A percentile compares a stretch with the other conserved stretches of the same genome.
Conservation (phyloP, 2,113 vertebrate species). For the Archocentrus centrarchus region DNA sequence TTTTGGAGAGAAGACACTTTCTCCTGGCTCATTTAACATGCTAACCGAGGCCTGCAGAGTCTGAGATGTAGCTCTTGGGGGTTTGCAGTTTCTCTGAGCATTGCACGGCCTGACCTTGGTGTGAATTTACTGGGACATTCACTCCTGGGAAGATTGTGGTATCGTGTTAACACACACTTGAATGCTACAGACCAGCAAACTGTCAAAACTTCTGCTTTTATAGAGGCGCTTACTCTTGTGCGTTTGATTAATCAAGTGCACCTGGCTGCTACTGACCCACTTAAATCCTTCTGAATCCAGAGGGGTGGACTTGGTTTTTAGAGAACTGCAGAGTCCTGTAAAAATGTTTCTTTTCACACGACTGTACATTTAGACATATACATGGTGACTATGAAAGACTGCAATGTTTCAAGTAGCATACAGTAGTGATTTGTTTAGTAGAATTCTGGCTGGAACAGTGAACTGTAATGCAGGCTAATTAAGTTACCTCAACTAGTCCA, state of each 20-base stretch:
- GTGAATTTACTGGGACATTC: neutral
- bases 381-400: neutral
- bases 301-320: no score
- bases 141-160: neutral
- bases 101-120: neutral
- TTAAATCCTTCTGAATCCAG: neutral
- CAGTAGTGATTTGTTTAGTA: neutral
- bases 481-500: neutral
- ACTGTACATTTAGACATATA: neutral
- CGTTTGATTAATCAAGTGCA: neutral
- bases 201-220: neutral
- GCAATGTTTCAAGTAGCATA: neutral
- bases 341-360: neutral
- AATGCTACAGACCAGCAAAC: neutral
- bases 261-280: neutral
- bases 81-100: neutral
- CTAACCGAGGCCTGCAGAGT: neutral
- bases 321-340: neutral
- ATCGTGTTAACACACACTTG: neutral
- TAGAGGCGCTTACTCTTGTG: neutral
- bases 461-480: neutral
- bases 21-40: neutral
- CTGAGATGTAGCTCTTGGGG: neutral
- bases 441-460: neutral
- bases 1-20: neutral